Base-by-base conservation (phyloP, 2,888 invertebrate species). In the Nipponacmea schrenckii region DNA sequence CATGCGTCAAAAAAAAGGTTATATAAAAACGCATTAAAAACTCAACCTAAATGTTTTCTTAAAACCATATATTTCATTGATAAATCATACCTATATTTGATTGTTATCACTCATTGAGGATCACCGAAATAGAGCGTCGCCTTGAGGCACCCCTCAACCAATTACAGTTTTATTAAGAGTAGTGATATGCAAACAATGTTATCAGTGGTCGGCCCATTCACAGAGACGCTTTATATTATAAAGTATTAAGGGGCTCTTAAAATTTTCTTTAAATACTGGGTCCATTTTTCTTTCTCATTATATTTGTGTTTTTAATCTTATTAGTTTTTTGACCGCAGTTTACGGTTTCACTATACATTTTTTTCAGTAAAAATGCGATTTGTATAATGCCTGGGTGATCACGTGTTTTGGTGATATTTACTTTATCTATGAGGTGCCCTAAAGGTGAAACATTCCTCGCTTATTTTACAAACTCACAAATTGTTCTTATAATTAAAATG, bases 371-470 rank as follows among this genome's bases (percentile, higher is more conserved):
- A 56, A 56, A 56, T 56, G 56, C 20, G 56, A 56, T 56, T 56
- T 24, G 14, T 24, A 56, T 56, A 56, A 56, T 56, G 56, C 20
- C 15, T 56, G 56, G 56, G 24, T 56, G 56, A 56, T 20, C 56
- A 56, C 56, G 56, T 56, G 56, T 24, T 56, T 56, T 56, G 4
- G 56, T 56, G 56, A 56, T 56, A 56, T 56, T 56, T 56, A 56
- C 56, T 56, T 39, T 56, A 56, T 56, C 56, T 56, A 24, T 24
- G 56, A 56, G 56, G 56, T 56, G 20, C 56, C 56, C 56, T 20
- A 56, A 56, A 56, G 56, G 56, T 24, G 24, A 24, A 20, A 56
- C 56, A 56, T 56, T 56, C 56, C 24, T 56, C 56, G 24, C 20
- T 24, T 24, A 56, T 24, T 24, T 24, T 56, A 56, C 20, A 20